Conservation (phyloP, 2,113 vertebrate genomes). For the Trichechus manatus region DNA sequence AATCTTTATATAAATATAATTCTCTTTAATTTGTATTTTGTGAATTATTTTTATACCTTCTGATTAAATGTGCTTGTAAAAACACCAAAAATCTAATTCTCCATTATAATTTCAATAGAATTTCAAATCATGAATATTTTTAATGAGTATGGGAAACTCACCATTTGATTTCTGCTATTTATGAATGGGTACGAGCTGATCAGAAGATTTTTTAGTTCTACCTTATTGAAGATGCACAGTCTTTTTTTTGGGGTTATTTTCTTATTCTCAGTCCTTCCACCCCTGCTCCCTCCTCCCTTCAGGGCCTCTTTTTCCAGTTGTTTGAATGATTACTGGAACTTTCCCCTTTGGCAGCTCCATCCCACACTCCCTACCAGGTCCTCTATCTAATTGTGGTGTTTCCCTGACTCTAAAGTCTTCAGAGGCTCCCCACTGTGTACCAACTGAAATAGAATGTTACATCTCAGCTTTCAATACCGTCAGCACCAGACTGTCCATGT, state of each 20-base stretch:
- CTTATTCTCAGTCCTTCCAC: neutral
- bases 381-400: neutral
- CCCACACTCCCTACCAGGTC: neutral
- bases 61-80: conserved; percentile 42
- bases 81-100: conserved; percentile 29
- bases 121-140: conserved; percentile 31
- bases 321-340: neutral
- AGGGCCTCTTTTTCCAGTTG: neutral
- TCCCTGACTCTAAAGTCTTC: conserved; percentile 7
- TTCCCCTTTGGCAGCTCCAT: too few relatives aligned
- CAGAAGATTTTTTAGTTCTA: neutral
- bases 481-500: neutral
- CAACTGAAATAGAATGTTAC: neutral
- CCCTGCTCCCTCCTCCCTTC: neutral
- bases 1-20: neutral
- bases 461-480: neutral
- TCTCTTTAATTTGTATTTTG: conserved; percentile 36
- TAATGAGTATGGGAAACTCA: neutral
- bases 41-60: conserved; percentile 33
- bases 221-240: neutral
- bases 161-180: neutral
- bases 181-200: neutral
- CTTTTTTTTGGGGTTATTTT: neutral
- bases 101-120: conserved; percentile 52
- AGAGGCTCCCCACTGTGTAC: neutral